These are phyloP conservation scores for Nautilus pompilius DNA, from an alignment of 1,140 invertebrate species.

Conservation along the genomic window DNA sequence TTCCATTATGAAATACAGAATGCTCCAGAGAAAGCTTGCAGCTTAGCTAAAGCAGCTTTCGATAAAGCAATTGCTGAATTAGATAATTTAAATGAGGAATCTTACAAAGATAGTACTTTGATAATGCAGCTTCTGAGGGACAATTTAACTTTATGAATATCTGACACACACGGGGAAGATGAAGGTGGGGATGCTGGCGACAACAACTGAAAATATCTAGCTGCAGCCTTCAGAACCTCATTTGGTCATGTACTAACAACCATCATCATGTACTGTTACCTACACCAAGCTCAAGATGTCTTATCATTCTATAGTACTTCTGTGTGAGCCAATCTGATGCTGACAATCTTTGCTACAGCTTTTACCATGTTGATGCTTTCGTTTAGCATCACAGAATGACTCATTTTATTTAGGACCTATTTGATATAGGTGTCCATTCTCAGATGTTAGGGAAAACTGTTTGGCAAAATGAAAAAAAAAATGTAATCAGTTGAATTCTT, in stretches of 20 bases:
- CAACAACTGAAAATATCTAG: slow-evolving; percentile 6
- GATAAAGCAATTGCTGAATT: slow-evolving; percentile 73
- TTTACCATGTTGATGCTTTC: neutral
- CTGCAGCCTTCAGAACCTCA: slow-evolving; percentile 6
- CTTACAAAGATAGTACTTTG: slow-evolving; percentile 99
- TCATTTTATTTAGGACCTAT: slow-evolving; percentile 3
- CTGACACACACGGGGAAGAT: slow-evolving; percentile 83
- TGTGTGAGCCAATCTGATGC: slow-evolving; percentile 4
- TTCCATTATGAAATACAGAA: slow-evolving; percentile 99
- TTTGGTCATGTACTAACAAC: slow-evolving; percentile 7
- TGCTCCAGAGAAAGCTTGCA: slow-evolving; percentile 97
- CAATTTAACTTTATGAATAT: slow-evolving; percentile 99
- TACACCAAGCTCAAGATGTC: slow-evolving; percentile 5
- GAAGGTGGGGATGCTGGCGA: slow-evolving; percentile 17
- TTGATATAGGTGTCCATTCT: neutral
- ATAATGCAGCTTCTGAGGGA: slow-evolving; percentile 99
- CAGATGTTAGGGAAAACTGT: neutral
- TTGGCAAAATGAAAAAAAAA: neutral
- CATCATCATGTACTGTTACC: slow-evolving; percentile 4
- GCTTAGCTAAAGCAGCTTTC: slow-evolving; percentile 88
- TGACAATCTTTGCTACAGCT: slow-evolving; percentile 4
- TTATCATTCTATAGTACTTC: slow-evolving; percentile 1
- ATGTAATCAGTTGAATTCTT: neutral
- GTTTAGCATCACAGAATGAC: slow-evolving; percentile 1
- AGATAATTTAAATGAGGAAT: slow-evolving; percentile 98